Conservation (phyloP, 1,140 invertebrate genomes). For the Calephelis virginiensis region DNA sequence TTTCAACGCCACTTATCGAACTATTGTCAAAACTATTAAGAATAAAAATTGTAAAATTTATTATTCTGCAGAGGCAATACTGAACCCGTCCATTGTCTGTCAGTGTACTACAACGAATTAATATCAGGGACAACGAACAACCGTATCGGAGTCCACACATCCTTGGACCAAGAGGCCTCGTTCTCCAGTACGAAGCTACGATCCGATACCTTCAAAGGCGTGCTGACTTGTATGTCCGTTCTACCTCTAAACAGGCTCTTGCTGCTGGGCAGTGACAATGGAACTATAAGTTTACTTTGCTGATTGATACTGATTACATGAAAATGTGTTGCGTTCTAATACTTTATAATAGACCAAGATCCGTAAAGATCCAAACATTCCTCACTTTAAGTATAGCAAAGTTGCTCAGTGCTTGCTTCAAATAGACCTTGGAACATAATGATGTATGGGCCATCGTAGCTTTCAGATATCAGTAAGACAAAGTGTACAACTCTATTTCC, state of each 20-base stretch:
- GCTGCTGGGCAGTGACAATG: slow-evolving; percentile 93
- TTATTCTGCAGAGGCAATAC: slow-evolving; percentile 82
- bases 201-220: slow-evolving; percentile 93
- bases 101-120: slow-evolving; percentile 85
- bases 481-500: too few relatives aligned
- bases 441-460: too few relatives aligned
- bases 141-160: slow-evolving; percentile 92
- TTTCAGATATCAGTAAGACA: too few relatives aligned
- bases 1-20: too few relatives aligned
- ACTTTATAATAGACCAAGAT: background rate
- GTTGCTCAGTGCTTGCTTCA: background rate
- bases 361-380: background rate
- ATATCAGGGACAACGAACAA: slow-evolving; percentile 93
- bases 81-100: slow-evolving; percentile 94
- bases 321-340: background rate
- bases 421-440: too few relatives aligned
- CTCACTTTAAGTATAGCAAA: background rate
- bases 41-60: background rate
- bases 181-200: slow-evolving; percentile 92
- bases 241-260: slow-evolving; percentile 93
- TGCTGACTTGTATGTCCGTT: slow-evolving; percentile 92
- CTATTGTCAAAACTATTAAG: too few relatives aligned
- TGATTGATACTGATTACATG: slow-evolving; percentile 64
- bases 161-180: slow-evolving; percentile 84
- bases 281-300: slow-evolving; percentile 91